phyloP scores from a whole-genome alignment of 2,113 vertebrate genomes.

The Datnioides undecimradiatus region DNA sequence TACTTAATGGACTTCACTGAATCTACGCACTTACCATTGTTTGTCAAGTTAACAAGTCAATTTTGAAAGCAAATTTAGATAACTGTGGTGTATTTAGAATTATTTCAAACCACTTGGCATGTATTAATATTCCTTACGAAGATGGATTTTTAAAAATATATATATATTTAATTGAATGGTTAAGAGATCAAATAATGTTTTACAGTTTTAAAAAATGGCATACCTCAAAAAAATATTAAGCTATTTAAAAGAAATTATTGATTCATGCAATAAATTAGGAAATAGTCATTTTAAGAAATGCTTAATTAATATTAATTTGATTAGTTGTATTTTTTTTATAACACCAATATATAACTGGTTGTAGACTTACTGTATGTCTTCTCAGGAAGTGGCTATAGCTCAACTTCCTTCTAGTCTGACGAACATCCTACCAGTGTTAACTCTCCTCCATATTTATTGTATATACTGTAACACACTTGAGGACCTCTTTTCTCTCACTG shows the following conservation, averaged over 20 bases:
- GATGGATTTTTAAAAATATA: too few species aligned
- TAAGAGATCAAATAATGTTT: too few species aligned
- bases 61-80: neutral
- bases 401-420: too few species aligned
- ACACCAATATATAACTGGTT: neutral
- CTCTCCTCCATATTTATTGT: slow-evolving; percentile 36
- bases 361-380: neutral
- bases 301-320: neutral
- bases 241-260: too few species aligned
- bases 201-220: too few species aligned
- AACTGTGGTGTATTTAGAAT: neutral
- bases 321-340: neutral
- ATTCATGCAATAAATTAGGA: too few species aligned
- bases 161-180: too few species aligned
- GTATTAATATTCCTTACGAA: neutral
- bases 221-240: too few species aligned
- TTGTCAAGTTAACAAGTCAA: neutral
- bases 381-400: slow-evolving; percentile 6
- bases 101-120: neutral
- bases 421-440: slow-evolving; percentile 19
- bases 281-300: too few species aligned
- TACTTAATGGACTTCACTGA: neutral
- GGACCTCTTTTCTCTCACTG: slow-evolving; percentile 20
- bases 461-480: slow-evolving; percentile 1
- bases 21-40: neutral